Conservation (phyloP, 2,888 invertebrate genomes). For the Brenthis ino region DNA sequence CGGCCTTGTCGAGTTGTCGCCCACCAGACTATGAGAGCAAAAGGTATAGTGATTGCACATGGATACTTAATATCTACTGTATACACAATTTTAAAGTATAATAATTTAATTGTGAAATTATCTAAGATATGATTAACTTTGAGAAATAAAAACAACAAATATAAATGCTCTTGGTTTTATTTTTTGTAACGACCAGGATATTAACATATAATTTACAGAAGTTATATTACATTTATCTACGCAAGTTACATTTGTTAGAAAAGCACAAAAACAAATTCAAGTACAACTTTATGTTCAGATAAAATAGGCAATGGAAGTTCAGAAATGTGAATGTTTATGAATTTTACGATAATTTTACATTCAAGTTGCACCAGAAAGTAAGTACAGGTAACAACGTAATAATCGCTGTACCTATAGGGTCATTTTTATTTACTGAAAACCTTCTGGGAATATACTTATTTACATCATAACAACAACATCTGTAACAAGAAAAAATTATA, state of each 20-base stretch:
- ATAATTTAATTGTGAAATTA: too few relatives aligned
- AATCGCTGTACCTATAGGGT: neutral
- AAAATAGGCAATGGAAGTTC: constrained; percentile 4
- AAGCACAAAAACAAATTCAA: constrained; percentile 50
- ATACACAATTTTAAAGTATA: too few relatives aligned
- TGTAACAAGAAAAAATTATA: too few relatives aligned
- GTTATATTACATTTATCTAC: constrained; percentile 51
- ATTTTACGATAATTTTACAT: constrained; percentile 4
- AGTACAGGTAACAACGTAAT: neutral
- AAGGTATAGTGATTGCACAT: too few relatives aligned
- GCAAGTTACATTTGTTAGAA: constrained; percentile 55
- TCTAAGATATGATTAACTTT: neutral
- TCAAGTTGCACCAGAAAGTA: constrained; percentile 2
- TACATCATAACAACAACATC: too few relatives aligned
- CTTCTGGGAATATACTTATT: too few relatives aligned
- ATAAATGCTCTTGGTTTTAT: constrained; percentile 58
- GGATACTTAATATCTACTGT: too few relatives aligned
- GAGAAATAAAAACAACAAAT: constrained; percentile 17
- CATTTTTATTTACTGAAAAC: too few relatives aligned
- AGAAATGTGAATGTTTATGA: neutral
- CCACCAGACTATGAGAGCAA: too few relatives aligned
- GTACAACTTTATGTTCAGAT: constrained; percentile 50
- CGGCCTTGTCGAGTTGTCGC: too few relatives aligned
- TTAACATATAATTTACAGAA: constrained; percentile 67
- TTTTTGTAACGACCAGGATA: constrained; percentile 71